Conservation (phyloP, 2,113 vertebrate genomes). For the Gallinago media region DNA sequence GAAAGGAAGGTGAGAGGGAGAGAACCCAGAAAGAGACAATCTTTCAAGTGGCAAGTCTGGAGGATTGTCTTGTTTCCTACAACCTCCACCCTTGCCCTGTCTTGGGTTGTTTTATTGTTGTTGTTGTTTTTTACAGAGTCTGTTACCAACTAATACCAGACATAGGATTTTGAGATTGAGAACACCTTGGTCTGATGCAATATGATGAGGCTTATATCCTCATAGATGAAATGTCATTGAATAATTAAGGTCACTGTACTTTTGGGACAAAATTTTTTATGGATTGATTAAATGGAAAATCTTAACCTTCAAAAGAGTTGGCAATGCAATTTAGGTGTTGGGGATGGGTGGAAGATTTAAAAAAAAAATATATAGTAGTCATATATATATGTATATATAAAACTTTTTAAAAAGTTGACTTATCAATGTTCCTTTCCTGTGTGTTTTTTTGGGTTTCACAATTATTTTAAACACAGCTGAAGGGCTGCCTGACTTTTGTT, state of each 20-base stretch:
- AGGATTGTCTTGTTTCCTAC: background rate
- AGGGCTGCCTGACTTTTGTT: constrained; percentile 41
- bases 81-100: background rate
- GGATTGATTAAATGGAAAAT: background rate
- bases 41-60: background rate
- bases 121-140: background rate
- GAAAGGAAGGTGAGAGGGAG: background rate
- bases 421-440: background rate
- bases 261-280: background rate
- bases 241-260: background rate
- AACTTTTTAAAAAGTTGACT: background rate
- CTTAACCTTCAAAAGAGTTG: background rate
- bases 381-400: background rate
- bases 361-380: background rate
- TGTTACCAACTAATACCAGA: background rate
- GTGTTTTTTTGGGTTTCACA: constrained; percentile 42
- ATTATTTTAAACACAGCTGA: constrained; percentile 50
- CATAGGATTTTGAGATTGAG: background rate
- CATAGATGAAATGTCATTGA: background rate
- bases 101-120: background rate
- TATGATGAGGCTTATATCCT: background rate
- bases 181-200: background rate
- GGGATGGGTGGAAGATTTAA: background rate
- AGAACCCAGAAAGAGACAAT: background rate
- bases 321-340: background rate